A percentile compares a stretch with the other conserved stretches of the same genome.
These are phyloP conservation scores for Charaxes varanes DNA, from an alignment of 1,140 invertebrate genomes.

Conservation along the genomic window DNA sequence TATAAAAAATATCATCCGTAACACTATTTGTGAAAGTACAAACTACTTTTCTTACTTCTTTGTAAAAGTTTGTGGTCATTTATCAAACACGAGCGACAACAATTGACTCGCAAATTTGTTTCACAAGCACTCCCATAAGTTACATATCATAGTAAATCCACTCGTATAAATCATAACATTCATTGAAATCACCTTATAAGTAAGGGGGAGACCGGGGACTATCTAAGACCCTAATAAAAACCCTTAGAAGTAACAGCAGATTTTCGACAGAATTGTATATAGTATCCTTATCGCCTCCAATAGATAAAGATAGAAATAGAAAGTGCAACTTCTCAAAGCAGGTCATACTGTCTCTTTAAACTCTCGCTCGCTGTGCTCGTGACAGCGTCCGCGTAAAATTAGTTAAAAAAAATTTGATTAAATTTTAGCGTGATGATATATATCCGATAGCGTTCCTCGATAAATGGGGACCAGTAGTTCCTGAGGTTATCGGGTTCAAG, in stretches of 20 bases:
- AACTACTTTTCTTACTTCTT: constrained; percentile 4
- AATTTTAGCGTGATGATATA: too few relatives aligned
- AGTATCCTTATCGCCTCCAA: constrained; percentile 71
- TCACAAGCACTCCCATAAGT: constrained; percentile 16
- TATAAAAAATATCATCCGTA: too few relatives aligned
- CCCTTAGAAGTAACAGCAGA: constrained; percentile 63
- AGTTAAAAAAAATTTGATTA: too few relatives aligned
- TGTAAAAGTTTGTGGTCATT: constrained; percentile 10
- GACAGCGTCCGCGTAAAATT: too few relatives aligned
- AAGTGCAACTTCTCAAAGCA: too few relatives aligned
- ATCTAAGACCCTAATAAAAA: constrained; percentile 63
- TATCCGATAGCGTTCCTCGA: too few relatives aligned
- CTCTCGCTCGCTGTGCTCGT: too few relatives aligned
- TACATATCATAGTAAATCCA: constrained; percentile 11
- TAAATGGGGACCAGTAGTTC: too few relatives aligned
- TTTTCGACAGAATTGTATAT: constrained; percentile 57
- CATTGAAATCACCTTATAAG: constrained; percentile 58
- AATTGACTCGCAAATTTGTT: constrained; percentile 20
- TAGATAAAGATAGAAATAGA: too few relatives aligned
- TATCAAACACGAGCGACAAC: constrained; percentile 15
- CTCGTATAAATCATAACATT: constrained; percentile 20
- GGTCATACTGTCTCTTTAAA: too few relatives aligned
- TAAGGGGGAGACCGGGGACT: constrained; percentile 42
- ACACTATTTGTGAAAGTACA: constrained; percentile 3
- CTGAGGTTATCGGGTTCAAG: too few relatives aligned